Conservation (phyloP, 2,113 vertebrate species). For the Aramus guarauna region DNA sequence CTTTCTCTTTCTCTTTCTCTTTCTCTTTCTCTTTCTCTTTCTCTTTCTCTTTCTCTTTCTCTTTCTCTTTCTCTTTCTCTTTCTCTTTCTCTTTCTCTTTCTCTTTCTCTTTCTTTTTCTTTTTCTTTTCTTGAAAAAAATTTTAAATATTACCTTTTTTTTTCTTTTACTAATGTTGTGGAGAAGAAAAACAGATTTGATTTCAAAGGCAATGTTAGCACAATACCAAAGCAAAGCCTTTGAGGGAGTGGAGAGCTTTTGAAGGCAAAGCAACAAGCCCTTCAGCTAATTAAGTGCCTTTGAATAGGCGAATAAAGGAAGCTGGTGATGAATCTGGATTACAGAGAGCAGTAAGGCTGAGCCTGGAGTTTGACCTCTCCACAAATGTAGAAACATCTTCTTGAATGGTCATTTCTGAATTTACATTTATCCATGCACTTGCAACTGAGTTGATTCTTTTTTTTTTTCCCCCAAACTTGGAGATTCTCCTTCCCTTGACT, state of each 20-base stretch:
- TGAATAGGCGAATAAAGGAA: slow-evolving; percentile 70
- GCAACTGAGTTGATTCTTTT: neutral
- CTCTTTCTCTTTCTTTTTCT: fast-evolving
- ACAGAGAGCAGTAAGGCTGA: slow-evolving; percentile 3
- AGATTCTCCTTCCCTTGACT: neutral
- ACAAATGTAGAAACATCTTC: slow-evolving; percentile 13
- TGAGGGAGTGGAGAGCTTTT: slow-evolving; percentile 61
- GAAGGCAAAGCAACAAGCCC: slow-evolving; percentile 64
- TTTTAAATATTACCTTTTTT: neutral
- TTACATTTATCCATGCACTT: neutral
- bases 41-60: too few relatives aligned
- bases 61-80: too few relatives aligned
- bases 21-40: too few relatives aligned
- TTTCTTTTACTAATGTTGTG: neutral
- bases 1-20: too few relatives aligned
- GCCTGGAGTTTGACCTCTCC: slow-evolving; percentile 42
- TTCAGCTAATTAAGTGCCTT: slow-evolving; percentile 73
- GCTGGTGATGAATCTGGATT: slow-evolving; percentile 62
- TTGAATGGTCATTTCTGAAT: slow-evolving; percentile 40
- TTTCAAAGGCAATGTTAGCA: slow-evolving; percentile 66
- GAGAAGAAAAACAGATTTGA: slow-evolving; percentile 45
- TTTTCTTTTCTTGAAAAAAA: neutral
- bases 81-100: too few relatives aligned
- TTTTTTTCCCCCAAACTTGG: neutral
- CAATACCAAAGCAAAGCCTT: slow-evolving; percentile 51